phyloP scores from a whole-genome alignment of 1,140 invertebrate genomes.

The Mya arenaria region DNA sequence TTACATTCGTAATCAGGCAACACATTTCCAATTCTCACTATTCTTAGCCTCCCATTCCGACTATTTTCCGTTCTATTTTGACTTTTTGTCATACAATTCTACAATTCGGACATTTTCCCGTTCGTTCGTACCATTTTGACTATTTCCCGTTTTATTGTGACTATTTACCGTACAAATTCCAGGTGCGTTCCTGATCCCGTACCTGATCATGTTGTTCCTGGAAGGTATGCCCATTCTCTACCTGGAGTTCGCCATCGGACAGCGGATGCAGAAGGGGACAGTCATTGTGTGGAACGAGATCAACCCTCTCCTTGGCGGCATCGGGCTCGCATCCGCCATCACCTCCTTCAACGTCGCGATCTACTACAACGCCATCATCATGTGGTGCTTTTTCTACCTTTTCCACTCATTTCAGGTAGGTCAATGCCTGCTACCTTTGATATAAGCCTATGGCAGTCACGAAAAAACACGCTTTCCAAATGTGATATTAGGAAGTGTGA shows the following conservation, averaged over 20 bases:
- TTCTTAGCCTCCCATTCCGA: not conserved
- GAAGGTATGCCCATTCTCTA: constrained; percentile 76
- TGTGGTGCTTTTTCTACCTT: constrained; percentile 97
- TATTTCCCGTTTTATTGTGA: no score
- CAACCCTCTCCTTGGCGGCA: constrained; percentile 84
- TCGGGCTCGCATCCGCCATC: constrained; percentile 97
- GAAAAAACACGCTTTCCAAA: no score
- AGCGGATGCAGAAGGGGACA: constrained; percentile 68
- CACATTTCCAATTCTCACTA: no score
- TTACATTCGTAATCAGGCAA: no score
- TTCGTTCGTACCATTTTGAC: no score
- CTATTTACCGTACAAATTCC: constrained; percentile 52
- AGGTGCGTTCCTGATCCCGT: constrained; percentile 78
- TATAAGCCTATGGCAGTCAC: no score
- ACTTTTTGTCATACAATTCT: no score
- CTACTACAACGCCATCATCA: constrained; percentile 99
- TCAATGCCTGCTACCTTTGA: constrained; percentile 34
- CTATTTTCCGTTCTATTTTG: no score
- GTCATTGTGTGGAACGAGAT: constrained; percentile 73
- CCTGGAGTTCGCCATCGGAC: constrained; percentile 75
- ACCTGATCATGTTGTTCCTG: constrained; percentile 75
- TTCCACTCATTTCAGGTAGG: constrained; percentile 79
- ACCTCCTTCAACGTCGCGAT: constrained; percentile 98
- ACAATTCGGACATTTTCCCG: no score
- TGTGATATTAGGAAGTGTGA: no score